Evolutionary conservation across 2,797 vertebrate species (phyloP).

Genomic region (Fundulus diaphanus): DNA sequence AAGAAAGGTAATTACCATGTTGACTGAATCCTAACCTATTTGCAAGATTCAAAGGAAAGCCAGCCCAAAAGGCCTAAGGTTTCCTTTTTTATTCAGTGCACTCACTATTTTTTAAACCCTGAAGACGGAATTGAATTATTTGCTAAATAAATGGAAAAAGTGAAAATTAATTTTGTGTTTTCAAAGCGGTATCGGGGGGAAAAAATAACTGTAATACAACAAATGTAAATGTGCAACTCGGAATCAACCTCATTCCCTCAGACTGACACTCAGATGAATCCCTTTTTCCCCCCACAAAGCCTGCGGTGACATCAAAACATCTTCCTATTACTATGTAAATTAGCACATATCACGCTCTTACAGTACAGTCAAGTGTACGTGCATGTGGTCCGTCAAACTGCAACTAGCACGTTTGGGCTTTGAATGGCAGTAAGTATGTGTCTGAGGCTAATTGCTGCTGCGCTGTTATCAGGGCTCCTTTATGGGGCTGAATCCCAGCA

Average conservation of each 20-base stretch:
- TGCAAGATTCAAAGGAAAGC: slow-evolving; percentile 26
- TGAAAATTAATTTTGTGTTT: slow-evolving; percentile 9
- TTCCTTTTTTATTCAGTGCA: slow-evolving; percentile 10
- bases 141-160: slow-evolving; percentile 19
- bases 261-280: slow-evolving; percentile 21
- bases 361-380: slow-evolving; percentile 28
- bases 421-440: slow-evolving; percentile 44
- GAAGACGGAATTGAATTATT: slow-evolving; percentile 14
- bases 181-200: slow-evolving; percentile 1
- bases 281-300: slow-evolving; percentile 32
- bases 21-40: slow-evolving; percentile 4
- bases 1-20: slow-evolving; percentile 18
- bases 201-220: slow-evolving; percentile 17
- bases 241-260: slow-evolving; percentile 31
- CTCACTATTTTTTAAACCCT: not conserved
- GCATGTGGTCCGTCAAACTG: slow-evolving; percentile 29
- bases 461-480: slow-evolving; percentile 46
- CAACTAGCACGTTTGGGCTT: slow-evolving; percentile 29
- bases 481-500: slow-evolving; percentile 50
- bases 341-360: slow-evolving; percentile 39
- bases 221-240: not conserved
- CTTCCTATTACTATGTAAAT: slow-evolving; percentile 60
- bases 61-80: slow-evolving; percentile 20
- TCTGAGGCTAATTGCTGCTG: slow-evolving; percentile 59
- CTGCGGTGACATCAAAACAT: slow-evolving; percentile 35